phyloP scores from a whole-genome alignment of 2,888 invertebrate species.

The Hetaerina titia region DNA sequence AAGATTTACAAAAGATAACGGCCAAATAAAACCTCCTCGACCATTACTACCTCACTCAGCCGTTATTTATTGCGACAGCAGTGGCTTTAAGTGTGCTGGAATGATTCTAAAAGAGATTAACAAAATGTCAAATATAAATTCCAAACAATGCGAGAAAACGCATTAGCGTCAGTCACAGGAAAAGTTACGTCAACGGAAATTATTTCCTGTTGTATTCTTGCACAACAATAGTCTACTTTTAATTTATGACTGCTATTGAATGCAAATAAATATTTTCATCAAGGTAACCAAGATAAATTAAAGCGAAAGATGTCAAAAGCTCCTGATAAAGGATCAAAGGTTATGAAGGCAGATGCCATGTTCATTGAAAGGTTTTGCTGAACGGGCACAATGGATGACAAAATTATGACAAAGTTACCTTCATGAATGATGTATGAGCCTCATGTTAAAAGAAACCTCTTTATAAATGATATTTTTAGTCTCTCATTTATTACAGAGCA shows the following conservation, averaged over 20 bases:
- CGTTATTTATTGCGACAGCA: conserved; percentile 36
- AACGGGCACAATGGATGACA: neutral
- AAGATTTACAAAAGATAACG: no score
- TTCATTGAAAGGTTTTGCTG: neutral
- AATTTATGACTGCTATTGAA: conserved; percentile 18
- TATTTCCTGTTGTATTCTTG: neutral
- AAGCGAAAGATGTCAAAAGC: neutral
- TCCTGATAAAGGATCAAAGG: conserved; percentile 9
- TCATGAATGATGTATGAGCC: neutral
- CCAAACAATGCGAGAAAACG: neutral
- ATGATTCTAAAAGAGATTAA: conserved; percentile 21
- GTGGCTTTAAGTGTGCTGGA: neutral
- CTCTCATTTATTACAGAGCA: neutral
- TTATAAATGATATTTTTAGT: neutral
- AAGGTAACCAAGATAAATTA: neutral
- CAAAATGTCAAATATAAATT: conserved; percentile 24
- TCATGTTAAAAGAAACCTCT: neutral
- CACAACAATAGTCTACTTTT: neutral
- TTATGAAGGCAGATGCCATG: neutral
- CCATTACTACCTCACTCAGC: neutral
- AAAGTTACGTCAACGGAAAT: neutral
- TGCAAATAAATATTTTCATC: conserved; percentile 12
- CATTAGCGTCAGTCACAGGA: neutral
- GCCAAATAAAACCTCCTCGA: no score
- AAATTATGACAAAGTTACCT: neutral